These are phyloP conservation scores for Orussus abietinus DNA, from an alignment of 1,140 invertebrate genomes.

Conservation along the genomic window DNA sequence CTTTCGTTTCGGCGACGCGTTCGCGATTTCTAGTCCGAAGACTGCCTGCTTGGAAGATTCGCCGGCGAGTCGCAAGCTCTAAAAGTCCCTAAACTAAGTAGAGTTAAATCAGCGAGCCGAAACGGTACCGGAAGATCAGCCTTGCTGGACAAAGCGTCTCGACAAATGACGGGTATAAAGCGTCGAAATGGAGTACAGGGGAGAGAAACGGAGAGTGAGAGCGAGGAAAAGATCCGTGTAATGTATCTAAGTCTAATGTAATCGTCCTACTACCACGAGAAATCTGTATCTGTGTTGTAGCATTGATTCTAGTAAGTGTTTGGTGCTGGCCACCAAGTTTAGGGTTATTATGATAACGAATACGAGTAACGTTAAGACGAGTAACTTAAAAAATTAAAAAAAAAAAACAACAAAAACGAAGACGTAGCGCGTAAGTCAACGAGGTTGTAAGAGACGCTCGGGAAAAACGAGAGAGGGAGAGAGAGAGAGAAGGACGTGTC, in stretches of 20 bases:
- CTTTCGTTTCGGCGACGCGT: too few species aligned
- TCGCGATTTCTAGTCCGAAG: too few species aligned
- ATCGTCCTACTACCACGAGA: conserved; percentile 31
- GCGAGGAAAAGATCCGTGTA: conserved; percentile 16
- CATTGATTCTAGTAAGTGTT: conserved; percentile 49
- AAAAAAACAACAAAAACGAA: too few species aligned
- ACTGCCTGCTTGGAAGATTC: too few species aligned
- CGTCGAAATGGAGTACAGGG: neutral
- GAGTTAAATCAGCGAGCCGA: too few species aligned
- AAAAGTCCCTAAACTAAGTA: too few species aligned
- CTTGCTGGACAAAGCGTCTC: too few species aligned
- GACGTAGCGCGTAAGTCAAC: neutral
- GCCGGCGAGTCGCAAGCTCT: too few species aligned
- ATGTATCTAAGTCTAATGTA: conserved; percentile 27
- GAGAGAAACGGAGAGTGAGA: conserved; percentile 5
- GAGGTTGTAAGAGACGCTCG: neutral
- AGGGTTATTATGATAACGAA: conserved; percentile 37
- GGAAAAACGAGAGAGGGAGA: too few species aligned
- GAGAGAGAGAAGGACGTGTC: too few species aligned
- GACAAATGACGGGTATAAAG: too few species aligned
- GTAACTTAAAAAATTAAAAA: conserved; percentile 21
- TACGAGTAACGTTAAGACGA: conserved; percentile 25
- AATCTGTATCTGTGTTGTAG: conserved; percentile 51
- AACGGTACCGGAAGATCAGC: neutral
- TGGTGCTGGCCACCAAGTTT: conserved; percentile 53